These are phyloP conservation scores for Condylura cristata DNA, from an alignment of 2,113 vertebrate genomes.

Conservation along the genomic window DNA sequence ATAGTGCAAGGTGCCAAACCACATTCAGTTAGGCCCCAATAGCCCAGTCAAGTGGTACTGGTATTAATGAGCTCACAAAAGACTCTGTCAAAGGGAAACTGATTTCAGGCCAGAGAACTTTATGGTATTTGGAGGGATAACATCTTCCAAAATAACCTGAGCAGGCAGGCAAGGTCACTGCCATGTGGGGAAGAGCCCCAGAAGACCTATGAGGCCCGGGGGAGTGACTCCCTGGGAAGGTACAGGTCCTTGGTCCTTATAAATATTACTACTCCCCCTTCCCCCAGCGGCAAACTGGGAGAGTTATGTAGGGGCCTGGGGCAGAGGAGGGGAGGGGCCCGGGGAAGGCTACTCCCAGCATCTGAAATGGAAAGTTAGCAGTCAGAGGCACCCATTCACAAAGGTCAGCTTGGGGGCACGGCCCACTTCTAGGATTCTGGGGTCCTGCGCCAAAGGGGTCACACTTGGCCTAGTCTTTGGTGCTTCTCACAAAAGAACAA, in stretches of 20 bases:
- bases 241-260: too few relatives aligned
- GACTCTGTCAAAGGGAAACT: background rate
- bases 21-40: background rate
- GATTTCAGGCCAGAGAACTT: background rate
- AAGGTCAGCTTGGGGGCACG: background rate
- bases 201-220: background rate
- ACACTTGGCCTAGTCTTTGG: background rate
- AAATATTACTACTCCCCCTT: fast-evolving
- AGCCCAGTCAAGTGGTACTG: background rate
- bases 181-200: background rate
- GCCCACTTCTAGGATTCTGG: background rate
- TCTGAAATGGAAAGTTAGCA: background rate
- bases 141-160: background rate
- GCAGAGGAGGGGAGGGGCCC: too few relatives aligned
- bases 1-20: background rate
- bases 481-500: background rate
- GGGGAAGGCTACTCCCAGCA: background rate
- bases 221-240: background rate
- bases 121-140: background rate
- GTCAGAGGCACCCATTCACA: background rate
- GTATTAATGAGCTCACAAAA: background rate
- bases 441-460: background rate
- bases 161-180: background rate
- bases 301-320: background rate
- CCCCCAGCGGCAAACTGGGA: background rate